Percentiles rank a stretch among this genome's conserved stretches.
Conservation (phyloP, 1,140 invertebrate species). For the Listronotus bonariensis region DNA sequence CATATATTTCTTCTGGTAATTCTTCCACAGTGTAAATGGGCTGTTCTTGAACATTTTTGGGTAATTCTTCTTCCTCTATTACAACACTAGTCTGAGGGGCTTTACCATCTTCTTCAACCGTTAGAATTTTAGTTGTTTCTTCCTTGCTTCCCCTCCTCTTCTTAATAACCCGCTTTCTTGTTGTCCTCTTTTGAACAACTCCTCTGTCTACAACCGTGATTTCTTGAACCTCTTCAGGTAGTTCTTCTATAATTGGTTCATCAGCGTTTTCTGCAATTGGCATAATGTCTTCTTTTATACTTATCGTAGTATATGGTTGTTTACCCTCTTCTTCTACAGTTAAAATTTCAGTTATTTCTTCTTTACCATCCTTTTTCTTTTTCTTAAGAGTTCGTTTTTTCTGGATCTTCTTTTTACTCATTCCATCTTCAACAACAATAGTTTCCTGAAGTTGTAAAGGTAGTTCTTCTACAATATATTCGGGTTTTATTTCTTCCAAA, state of each 20-base stretch:
- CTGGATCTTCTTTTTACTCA: conserved; percentile 46
- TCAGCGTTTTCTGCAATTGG: conserved; percentile 40
- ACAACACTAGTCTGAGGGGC: conserved; percentile 46
- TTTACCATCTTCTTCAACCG: conserved; percentile 45
- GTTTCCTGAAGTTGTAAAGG: conserved; percentile 54
- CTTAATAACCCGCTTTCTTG: conserved; percentile 50
- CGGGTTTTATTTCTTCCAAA: conserved; percentile 36
- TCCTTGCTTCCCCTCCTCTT: conserved; percentile 55
- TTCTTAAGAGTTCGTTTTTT: conserved; percentile 53
- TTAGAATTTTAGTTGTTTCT: conserved; percentile 46
- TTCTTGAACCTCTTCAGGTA: conserved; percentile 47
- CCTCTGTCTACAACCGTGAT: conserved; percentile 39
- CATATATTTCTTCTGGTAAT: conserved; percentile 55
- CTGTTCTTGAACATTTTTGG: conserved; percentile 53
- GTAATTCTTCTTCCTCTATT: conserved; percentile 46
- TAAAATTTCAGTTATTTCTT: conserved; percentile 48
- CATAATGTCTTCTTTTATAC: conserved; percentile 15
- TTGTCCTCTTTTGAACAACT: conserved; percentile 49
- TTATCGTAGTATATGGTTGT: conserved; percentile 49
- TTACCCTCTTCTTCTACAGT: conserved; percentile 49
- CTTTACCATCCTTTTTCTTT: conserved; percentile 40
- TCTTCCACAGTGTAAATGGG: conserved; percentile 42
- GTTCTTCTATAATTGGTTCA: conserved; percentile 47
- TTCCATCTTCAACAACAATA: conserved; percentile 27
- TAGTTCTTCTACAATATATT: conserved; percentile 42